phyloP scores from a whole-genome alignment of 2,113 vertebrate species.

The Tragelaphus imberbis region DNA sequence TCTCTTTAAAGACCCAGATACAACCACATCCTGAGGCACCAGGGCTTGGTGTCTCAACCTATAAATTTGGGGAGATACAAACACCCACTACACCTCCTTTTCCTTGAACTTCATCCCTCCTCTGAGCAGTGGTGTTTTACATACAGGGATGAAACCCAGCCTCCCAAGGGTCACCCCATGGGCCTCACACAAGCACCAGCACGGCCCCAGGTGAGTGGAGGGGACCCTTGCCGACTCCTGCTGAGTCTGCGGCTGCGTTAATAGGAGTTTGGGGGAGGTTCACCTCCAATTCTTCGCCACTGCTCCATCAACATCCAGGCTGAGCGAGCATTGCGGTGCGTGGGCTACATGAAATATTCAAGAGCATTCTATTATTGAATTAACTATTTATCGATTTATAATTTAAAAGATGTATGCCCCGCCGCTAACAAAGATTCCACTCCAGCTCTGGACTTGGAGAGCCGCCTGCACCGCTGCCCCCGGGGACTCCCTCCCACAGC shows the following conservation, averaged over 20 bases:
- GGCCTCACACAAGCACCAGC: neutral
- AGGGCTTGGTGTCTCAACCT: fast-evolving
- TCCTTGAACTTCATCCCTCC: neutral
- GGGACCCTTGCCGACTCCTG: fast-evolving
- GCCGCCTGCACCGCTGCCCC: slow-evolving; percentile 82
- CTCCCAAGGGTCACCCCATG: neutral
- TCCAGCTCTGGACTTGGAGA: slow-evolving; percentile 81
- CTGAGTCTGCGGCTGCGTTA: neutral
- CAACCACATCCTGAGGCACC: neutral
- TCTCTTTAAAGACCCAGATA: neutral
- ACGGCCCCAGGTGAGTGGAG: fast-evolving
- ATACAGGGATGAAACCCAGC: too few relatives aligned
- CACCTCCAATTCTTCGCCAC: slow-evolving; percentile 53
- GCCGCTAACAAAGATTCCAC: slow-evolving; percentile 84
- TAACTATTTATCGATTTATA: slow-evolving; percentile 99
- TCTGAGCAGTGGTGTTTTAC: neutral
- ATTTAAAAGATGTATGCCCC: slow-evolving; percentile 96
- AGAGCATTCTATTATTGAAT: slow-evolving; percentile 93
- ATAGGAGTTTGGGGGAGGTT: slow-evolving; percentile 48
- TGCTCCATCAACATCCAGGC: slow-evolving; percentile 70
- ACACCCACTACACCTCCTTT: neutral
- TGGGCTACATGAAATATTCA: slow-evolving; percentile 93
- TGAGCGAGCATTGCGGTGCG: slow-evolving; percentile 70
- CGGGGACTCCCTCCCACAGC: slow-evolving; percentile 77
- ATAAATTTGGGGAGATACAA: neutral